Percentiles rank a stretch among this genome's conserved stretches.
Evolutionary conservation across 2,113 vertebrate genomes (phyloP).

Genomic region (Gambusia affinis): DNA sequence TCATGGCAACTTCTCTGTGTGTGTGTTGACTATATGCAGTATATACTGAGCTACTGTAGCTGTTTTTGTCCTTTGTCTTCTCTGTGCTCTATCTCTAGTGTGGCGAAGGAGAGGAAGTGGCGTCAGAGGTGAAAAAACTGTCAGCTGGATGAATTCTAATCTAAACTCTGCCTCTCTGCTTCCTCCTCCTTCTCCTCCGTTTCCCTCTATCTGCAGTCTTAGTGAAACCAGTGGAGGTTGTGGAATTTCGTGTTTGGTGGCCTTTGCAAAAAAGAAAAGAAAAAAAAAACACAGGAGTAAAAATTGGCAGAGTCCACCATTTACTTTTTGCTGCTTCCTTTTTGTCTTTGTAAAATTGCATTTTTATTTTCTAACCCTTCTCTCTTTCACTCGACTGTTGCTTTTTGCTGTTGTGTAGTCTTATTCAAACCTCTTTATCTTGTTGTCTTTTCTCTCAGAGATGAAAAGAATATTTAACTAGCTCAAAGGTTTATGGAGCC

Average conservation of each 20-base stretch:
- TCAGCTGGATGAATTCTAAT: slow-evolving; percentile 10
- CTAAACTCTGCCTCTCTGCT: slow-evolving; percentile 57
- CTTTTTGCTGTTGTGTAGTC: slow-evolving; percentile 99
- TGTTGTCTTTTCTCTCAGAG: slow-evolving; percentile 88
- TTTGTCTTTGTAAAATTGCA: slow-evolving; percentile 88
- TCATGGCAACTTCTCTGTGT: slow-evolving; percentile 95
- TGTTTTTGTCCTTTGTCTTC: slow-evolving; percentile 98
- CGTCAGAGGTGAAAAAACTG: slow-evolving; percentile 9
- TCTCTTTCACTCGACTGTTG: slow-evolving; percentile 89
- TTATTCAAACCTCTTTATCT: slow-evolving; percentile 83
- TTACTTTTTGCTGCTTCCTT: slow-evolving; percentile 89
- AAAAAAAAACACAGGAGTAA: slow-evolving; percentile 46
- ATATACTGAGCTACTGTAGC: slow-evolving; percentile 99
- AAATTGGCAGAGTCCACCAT: slow-evolving; percentile 90
- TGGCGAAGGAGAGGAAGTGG: slow-evolving; percentile 75
- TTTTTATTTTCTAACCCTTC: slow-evolving; percentile 80
- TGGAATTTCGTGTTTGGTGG: slow-evolving; percentile 97
- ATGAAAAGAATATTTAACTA: slow-evolving; percentile 98
- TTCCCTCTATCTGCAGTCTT: slow-evolving; percentile 93
- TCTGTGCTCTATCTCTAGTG: slow-evolving; percentile 99
- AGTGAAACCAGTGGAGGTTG: slow-evolving; percentile 99
- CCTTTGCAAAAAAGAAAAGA: slow-evolving; percentile 84
- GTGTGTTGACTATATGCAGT: slow-evolving; percentile 99
- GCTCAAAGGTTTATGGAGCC: slow-evolving; percentile 98
- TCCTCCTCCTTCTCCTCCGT: slow-evolving; percentile 11